Conservation (phyloP, 1,140 invertebrate genomes). For the Sycophaga agraensis region DNA sequence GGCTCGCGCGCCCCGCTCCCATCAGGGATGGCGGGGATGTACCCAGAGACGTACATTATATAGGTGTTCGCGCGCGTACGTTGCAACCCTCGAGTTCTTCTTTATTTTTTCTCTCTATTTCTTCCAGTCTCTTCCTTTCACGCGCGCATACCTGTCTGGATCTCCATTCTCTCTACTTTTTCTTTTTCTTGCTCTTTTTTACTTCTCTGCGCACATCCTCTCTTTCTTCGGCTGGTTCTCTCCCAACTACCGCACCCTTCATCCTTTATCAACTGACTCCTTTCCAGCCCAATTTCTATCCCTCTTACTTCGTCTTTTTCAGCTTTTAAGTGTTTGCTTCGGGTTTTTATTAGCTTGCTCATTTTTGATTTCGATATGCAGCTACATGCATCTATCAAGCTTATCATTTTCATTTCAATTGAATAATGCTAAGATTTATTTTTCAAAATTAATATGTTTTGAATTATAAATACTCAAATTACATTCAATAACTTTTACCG, state of each 20-base stretch:
- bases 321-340: background rate
- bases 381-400: too few relatives aligned
- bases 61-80: background rate
- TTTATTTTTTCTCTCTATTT: slow-evolving; percentile 1
- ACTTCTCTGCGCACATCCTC: too few relatives aligned
- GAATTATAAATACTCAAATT: too few relatives aligned
- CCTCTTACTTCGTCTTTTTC: slow-evolving; percentile 4
- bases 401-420: too few relatives aligned
- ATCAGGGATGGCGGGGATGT: too few relatives aligned
- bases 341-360: slow-evolving; percentile 4
- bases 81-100: slow-evolving; percentile 4
- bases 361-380: background rate
- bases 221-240: too few relatives aligned
- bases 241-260: background rate
- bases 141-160: slow-evolving; percentile 15
- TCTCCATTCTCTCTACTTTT: slow-evolving; percentile 4
- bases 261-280: background rate
- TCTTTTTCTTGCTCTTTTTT: slow-evolving; percentile 7
- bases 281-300: slow-evolving; percentile 16
- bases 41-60: slow-evolving; percentile 4
- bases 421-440: too few relatives aligned
- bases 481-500: too few relatives aligned
- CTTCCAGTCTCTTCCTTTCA: slow-evolving; percentile 21
- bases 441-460: too few relatives aligned
- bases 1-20: slow-evolving; percentile 13